Percentiles rank a stretch among this genome's conserved stretches.
phyloP scores from a whole-genome alignment of 2,888 invertebrate genomes.

The Biston stratarius region DNA sequence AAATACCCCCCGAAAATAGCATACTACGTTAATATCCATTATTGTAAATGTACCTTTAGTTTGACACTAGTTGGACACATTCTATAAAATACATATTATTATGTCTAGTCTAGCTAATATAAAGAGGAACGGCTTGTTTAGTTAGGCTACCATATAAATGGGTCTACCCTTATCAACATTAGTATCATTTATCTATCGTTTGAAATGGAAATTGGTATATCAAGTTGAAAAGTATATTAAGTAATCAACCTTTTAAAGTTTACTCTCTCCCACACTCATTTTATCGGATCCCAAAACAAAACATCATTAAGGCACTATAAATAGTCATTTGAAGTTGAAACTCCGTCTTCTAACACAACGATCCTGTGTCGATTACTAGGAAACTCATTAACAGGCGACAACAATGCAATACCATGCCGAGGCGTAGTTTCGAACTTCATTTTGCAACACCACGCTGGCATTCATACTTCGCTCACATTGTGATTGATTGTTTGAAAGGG shows the following conservation, averaged over 20 bases:
- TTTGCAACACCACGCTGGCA: background rate
- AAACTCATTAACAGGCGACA: conserved; percentile 18
- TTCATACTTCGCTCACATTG: background rate
- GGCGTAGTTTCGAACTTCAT: conserved; percentile 2
- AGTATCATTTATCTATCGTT: background rate
- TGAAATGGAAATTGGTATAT: background rate
- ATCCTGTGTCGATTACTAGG: conserved; percentile 23
- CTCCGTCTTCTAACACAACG: conserved; percentile 20
- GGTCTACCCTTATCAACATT: background rate
- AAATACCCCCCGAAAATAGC: too few species aligned
- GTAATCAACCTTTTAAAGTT: background rate
- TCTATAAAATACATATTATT: background rate
- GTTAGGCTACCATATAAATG: background rate
- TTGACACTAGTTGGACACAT: background rate
- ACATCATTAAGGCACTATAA: conserved; percentile 5
- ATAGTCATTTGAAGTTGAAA: conserved; percentile 1
- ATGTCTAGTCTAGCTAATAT: background rate
- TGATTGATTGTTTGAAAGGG: conserved; percentile 1
- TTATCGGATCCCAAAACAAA: conserved; percentile 7
- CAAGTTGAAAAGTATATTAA: background rate
- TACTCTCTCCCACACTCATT: background rate
- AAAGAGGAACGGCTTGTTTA: background rate
- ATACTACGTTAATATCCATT: background rate
- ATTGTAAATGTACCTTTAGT: background rate
- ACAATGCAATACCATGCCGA: conserved; percentile 10